Evolutionary conservation across 2,888 invertebrate species (phyloP).

Genomic region (Drosophila suboccidentalis): DNA sequence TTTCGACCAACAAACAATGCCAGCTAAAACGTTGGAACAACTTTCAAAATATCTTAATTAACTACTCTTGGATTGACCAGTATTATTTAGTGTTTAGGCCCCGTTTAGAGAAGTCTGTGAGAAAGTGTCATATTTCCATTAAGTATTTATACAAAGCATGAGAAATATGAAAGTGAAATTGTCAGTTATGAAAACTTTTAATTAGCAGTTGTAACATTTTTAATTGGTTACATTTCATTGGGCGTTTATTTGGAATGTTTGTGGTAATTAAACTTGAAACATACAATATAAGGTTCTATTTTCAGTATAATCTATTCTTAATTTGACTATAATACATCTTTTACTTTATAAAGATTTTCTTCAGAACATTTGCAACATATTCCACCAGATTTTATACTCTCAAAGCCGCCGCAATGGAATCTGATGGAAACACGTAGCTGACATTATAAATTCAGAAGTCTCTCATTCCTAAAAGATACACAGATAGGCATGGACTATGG

Average conservation of each 20-base stretch:
- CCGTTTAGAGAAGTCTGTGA: slow-evolving; percentile 42
- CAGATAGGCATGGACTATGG: slow-evolving; percentile 3
- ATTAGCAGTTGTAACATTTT: slow-evolving; percentile 27
- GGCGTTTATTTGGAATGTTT: background rate
- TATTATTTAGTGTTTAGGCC: slow-evolving; percentile 4
- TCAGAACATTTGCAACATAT: slow-evolving; percentile 17
- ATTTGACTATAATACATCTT: background rate
- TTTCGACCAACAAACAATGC: slow-evolving; percentile 45
- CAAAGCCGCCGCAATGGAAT: slow-evolving; percentile 4
- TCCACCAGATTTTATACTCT: background rate
- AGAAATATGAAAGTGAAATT: slow-evolving; percentile 22
- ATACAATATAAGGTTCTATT: background rate
- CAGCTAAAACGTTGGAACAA: slow-evolving; percentile 39
- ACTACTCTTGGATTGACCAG: background rate
- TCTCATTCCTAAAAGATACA: slow-evolving; percentile 12
- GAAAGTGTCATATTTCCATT: slow-evolving; percentile 75
- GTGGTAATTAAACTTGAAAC: background rate
- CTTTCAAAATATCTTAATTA: slow-evolving; percentile 79
- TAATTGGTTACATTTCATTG: slow-evolving; percentile 35
- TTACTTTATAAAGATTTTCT: background rate
- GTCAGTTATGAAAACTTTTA: slow-evolving; percentile 33
- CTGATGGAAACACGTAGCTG: slow-evolving; percentile 13
- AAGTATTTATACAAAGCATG: slow-evolving; percentile 54
- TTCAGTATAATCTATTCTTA: background rate
- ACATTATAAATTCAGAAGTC: slow-evolving; percentile 11